phyloP scores from a whole-genome alignment of 2,113 vertebrate species.

The Ptilonorhynchus violaceus region DNA sequence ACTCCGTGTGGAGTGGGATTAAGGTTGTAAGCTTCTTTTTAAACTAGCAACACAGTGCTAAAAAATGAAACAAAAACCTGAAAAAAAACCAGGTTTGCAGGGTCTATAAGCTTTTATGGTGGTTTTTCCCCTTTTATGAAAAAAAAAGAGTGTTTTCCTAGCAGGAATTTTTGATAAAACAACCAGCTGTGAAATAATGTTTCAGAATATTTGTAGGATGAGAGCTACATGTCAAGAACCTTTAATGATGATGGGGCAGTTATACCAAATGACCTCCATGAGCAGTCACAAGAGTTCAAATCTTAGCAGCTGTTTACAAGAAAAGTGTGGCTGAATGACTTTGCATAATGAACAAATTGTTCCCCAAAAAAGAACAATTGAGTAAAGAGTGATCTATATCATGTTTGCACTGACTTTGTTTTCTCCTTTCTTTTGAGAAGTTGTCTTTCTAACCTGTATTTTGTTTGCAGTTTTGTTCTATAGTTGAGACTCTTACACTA shows the following conservation, averaged over 20 bases:
- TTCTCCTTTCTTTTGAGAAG: background rate
- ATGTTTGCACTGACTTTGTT: background rate
- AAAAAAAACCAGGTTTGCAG: background rate
- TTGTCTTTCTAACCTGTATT: background rate
- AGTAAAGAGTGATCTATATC: background rate
- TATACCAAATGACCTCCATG: background rate
- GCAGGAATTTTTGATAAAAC: background rate
- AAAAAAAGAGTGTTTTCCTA: background rate
- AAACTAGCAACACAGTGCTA: background rate
- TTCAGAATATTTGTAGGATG: background rate
- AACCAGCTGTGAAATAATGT: background rate
- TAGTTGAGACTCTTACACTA: background rate
- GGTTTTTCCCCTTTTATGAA: rapidly evolving
- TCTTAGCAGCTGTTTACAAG: background rate
- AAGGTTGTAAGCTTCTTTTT: background rate
- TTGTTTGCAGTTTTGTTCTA: background rate
- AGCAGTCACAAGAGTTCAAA: background rate
- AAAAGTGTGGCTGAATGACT: background rate
- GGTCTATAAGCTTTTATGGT: background rate
- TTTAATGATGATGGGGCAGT: background rate
- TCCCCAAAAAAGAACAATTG: background rate
- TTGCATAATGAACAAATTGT: background rate
- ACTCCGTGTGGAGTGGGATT: background rate
- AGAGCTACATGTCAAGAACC: background rate
- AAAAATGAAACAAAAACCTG: background rate